Base-by-base conservation (phyloP, 1,140 invertebrate genomes). In the Drosophila jambulina region DNA sequence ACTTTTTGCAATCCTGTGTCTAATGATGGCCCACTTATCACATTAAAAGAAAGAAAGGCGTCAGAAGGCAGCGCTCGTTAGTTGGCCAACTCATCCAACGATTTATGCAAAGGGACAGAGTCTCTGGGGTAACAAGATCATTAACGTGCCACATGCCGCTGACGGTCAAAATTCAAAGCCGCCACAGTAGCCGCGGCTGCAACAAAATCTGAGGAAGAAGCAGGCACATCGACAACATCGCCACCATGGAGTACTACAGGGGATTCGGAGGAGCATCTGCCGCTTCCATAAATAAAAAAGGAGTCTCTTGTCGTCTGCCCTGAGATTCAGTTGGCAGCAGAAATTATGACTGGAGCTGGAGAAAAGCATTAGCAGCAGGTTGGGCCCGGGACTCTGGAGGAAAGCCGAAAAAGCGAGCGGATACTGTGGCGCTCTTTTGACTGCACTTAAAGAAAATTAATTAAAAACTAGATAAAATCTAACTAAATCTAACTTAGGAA, bases 121-220 rank as follows among this genome's bases (percentile, higher is more conserved):
- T 72, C 75, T 76, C 60, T 29, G 48, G 70, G 72, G 85, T 88
- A 88, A 88, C 85, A 88, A 90, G 85, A 88, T 88, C 85, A 90
- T 88, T 88, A 88, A 90, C 70, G 78, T 79, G 81, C 70, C 81
- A 78, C 82, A 75, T 85, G 67, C 62, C 59, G 67, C 62, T 58
- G 75, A 75, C 76, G 75, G 68, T 82, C 80, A 75, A 70, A 80
- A 80, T 80, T 42, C 48, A 67, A 77, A 68, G 62, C 29, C 53
- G 45, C 46, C 32, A 72, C 67, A 69, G 69, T 72, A 63, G 70
- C 65, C 59, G 40, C 38, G 29, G 15, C 19, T 40, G 49, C 45
- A 42, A 23, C 32, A 29, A 25, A 42, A 36, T 51, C 42, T 68
- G 58, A 56, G 21, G 29, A 15, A 17, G 49, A 51, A 40, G 12